A percentile compares a stretch with the other conserved stretches of the same genome.
These are phyloP conservation scores for Diadophis punctatus DNA, from an alignment of 2,113 vertebrate genomes.

Conservation along the genomic window DNA sequence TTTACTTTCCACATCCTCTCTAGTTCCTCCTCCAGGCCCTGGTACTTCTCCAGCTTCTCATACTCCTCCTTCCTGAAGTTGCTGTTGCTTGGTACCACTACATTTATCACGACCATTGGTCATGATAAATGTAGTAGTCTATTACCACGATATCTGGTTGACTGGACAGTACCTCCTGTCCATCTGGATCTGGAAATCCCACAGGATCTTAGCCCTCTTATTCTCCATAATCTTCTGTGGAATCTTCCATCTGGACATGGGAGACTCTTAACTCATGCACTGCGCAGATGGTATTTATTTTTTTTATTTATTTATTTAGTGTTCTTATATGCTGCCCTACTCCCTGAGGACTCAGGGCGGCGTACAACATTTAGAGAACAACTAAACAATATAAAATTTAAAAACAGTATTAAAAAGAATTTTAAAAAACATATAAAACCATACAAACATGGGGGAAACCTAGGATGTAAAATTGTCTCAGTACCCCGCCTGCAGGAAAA, in stretches of 20 bases:
- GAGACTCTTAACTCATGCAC: not conserved
- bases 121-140: not conserved
- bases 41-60: not conserved
- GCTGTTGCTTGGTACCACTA: not conserved
- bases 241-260: not conserved
- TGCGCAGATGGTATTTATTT: not conserved
- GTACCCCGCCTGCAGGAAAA: no score
- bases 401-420: no score
- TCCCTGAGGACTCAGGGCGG: no score
- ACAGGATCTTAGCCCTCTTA: not conserved
- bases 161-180: not conserved
- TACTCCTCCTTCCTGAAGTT: not conserved
- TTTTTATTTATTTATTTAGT: no score
- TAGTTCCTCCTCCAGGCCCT: not conserved
- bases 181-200: not conserved
- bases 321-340: no score
- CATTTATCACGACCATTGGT: not conserved
- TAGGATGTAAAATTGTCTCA: no score
- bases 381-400: no score
- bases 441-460: no score
- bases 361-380: no score
- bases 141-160: not conserved
- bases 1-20: not conserved
- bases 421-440: no score
- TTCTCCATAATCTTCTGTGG: not conserved